Evolutionary conservation across 2,113 vertebrate genomes (phyloP), one percentile per base, ranked within the genome.

Genomic region (Tonatia bakeri): DNA sequence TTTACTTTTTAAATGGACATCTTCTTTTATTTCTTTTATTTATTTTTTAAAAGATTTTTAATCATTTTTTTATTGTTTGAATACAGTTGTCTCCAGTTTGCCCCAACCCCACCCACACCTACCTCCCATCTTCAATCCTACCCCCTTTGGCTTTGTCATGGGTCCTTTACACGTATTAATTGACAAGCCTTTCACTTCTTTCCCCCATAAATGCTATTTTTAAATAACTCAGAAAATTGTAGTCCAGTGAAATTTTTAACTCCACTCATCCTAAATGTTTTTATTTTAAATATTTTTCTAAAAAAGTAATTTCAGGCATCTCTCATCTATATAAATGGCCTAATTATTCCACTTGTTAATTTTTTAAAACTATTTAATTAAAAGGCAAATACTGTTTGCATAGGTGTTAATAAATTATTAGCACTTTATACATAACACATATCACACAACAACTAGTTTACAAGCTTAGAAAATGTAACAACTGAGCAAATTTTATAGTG

Each of bases 401-500:
- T 90, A 90, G n/a, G 36, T 95, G 54, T 98, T 96, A 88, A 92
- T 96, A 96, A 97, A 77, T 94, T 96, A 90, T 95, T 94, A 95
- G 72, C 65, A 94, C 43, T 94, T 94, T 7, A 91, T 92, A 65
- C 4, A 90, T 40, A 94, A 87, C 59, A 94, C 54, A 81, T 52
- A 88, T 67, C 93, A 14, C 8, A 92, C 59, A 82, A 85, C 64
- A 77, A 79, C 40, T 75, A 90, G n/a, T 59, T 96, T 94, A 79
- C 26, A 90, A 94, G 87, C 95, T 97, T 82, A 94, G 67, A 93
- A 97, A 95, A 79, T 69, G 31, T 80, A 87, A 73, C 56, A 92
- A 91, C 28, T 90, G 76, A 96, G 76, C 26, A 94, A 97, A 97
- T 93, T 94, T 72, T 45, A 79, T 65, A 92, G 56, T 56, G n/a